Percentiles rank a stretch among this genome's conserved stretches.
Conservation (phyloP, 1,140 invertebrate genomes). For the Nephila pilipes region DNA sequence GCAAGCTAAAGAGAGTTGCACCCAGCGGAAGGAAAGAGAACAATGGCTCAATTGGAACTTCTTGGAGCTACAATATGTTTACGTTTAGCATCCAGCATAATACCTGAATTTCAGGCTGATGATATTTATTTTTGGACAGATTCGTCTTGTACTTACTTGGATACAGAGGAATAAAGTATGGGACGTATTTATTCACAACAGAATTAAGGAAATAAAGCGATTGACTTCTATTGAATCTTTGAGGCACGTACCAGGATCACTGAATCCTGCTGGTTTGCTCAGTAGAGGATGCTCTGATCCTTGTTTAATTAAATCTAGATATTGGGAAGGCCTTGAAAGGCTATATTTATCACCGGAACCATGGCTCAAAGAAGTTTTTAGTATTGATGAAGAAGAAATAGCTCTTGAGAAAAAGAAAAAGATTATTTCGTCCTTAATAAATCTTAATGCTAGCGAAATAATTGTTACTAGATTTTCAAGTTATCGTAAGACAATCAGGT, state of each 20-base stretch:
- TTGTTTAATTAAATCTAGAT: background rate
- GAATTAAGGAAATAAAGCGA: too few species aligned
- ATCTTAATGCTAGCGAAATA: too few species aligned
- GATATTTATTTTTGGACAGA: too few species aligned
- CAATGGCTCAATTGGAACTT: conserved; percentile 38
- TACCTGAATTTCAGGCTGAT: too few species aligned
- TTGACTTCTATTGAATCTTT: too few species aligned
- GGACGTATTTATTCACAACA: conserved; percentile 64
- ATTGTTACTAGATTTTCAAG: too few species aligned
- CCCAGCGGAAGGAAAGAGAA: conserved; percentile 29
- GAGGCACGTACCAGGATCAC: too few species aligned
- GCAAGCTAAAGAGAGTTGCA: conserved; percentile 46
- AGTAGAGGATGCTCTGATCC: background rate
- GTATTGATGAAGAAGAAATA: too few species aligned
- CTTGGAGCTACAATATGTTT: conserved; percentile 13
- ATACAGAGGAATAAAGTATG: conserved; percentile 30
- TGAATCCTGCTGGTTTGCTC: too few species aligned
- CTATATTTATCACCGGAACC: conserved; percentile 25
- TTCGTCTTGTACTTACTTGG: conserved; percentile 52
- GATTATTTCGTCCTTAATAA: too few species aligned
- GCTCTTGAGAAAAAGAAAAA: too few species aligned
- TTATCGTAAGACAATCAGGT: background rate
- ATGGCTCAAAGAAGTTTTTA: conserved; percentile 50
- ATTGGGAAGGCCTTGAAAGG: conserved; percentile 1
- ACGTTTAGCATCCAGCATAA: background rate